Conservation (phyloP, 1,140 invertebrate genomes). For the Orussus abietinus region DNA sequence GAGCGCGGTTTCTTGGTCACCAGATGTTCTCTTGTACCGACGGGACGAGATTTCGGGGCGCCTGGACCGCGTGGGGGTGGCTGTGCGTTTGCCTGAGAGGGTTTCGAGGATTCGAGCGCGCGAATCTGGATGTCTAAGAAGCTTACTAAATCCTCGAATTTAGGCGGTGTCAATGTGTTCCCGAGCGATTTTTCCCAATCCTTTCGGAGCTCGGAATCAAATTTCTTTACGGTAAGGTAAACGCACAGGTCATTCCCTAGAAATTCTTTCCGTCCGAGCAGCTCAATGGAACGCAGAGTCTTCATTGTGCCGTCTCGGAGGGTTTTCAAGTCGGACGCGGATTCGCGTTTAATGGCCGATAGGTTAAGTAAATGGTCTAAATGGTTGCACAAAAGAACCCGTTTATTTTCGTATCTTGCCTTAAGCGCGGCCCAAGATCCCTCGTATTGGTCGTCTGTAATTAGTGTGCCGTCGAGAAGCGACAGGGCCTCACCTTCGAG, state of each 20-base stretch:
- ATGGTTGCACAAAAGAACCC: background rate
- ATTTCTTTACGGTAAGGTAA: background rate
- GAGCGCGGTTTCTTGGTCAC: background rate
- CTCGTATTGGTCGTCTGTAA: background rate
- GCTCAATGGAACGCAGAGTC: background rate
- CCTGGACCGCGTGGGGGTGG: background rate
- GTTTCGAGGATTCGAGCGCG: background rate
- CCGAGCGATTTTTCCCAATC: slow-evolving; percentile 1
- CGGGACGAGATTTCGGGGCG: background rate
- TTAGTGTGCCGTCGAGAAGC: background rate
- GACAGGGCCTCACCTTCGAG: slow-evolving; percentile 19
- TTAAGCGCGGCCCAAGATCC: slow-evolving; percentile 6
- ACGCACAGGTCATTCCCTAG: slow-evolving; percentile 4
- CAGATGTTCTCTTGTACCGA: background rate
- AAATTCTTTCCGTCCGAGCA: background rate
- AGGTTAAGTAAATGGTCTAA: background rate
- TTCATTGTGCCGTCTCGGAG: slow-evolving; percentile 2
- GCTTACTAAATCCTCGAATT: background rate
- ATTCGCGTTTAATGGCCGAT: background rate
- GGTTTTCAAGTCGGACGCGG: background rate
- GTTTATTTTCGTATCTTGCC: background rate
- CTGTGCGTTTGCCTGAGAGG: background rate
- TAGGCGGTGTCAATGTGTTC: background rate
- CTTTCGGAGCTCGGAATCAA: slow-evolving; percentile 6
- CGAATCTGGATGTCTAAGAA: slow-evolving; percentile 5